phyloP scores from a whole-genome alignment of 2,113 vertebrate genomes.

The Natator depressus region DNA sequence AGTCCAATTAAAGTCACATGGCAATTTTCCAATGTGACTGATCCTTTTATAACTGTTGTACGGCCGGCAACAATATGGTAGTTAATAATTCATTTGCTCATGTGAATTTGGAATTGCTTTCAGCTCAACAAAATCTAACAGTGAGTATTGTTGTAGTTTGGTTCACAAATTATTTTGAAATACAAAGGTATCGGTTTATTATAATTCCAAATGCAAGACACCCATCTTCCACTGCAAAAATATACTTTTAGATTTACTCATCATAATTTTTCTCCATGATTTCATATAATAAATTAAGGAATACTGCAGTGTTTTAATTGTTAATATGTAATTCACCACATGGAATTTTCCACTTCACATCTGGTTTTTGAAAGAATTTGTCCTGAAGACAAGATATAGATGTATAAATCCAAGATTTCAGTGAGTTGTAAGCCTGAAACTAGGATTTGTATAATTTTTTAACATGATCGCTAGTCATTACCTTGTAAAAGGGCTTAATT shows the following conservation, averaged over 20 bases:
- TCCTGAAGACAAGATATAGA: neutral
- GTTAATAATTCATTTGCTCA: neutral
- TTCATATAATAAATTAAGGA: neutral
- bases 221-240: neutral
- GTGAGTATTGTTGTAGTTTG: neutral
- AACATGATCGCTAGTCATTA: neutral
- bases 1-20: neutral
- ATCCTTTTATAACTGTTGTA: neutral
- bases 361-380: neutral
- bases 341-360: neutral
- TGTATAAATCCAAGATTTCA: neutral
- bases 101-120: neutral
- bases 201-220: neutral
- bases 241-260: neutral
- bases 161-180: neutral
- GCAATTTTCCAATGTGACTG: neutral
- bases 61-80: neutral
- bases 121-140: neutral
- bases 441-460: neutral
- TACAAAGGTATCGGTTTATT: neutral
- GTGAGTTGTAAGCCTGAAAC: neutral
- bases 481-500: neutral
- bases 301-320: neutral
- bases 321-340: neutral
- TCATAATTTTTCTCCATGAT: neutral